These are phyloP conservation scores for Luffia ferchaultella DNA, from an alignment of 2,888 invertebrate genomes.

Conservation along the genomic window DNA sequence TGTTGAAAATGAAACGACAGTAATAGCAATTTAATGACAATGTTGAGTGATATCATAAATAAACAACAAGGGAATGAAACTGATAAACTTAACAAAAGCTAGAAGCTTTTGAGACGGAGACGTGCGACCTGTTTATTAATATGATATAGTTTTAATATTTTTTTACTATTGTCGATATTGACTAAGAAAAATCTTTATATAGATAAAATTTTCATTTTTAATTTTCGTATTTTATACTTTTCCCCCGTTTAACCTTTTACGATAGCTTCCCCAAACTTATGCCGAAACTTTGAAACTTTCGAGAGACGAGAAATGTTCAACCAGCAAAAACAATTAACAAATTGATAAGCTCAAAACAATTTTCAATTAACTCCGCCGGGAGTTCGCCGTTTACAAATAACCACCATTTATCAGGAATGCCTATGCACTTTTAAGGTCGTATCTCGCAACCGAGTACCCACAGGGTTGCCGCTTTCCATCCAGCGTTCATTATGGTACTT, in stretches of 20 bases:
- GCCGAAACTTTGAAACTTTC: conserved; percentile 33
- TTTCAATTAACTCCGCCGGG: conserved; percentile 63
- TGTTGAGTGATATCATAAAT: too few relatives aligned
- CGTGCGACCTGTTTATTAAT: too few relatives aligned
- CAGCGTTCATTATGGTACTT: not conserved
- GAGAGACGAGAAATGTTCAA: conserved; percentile 52
- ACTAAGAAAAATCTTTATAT: too few relatives aligned
- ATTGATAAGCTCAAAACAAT: conserved; percentile 67
- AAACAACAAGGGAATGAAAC: too few relatives aligned
- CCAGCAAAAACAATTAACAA: conserved; percentile 66
- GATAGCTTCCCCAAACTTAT: not conserved
- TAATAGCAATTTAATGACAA: too few relatives aligned
- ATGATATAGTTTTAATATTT: too few relatives aligned
- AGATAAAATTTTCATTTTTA: too few relatives aligned
- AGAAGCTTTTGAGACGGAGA: too few relatives aligned
- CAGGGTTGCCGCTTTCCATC: conserved; percentile 32
- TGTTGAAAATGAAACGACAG: too few relatives aligned
- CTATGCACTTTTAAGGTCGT: conserved; percentile 62
- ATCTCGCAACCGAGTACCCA: conserved; percentile 18
- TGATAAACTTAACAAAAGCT: too few relatives aligned
- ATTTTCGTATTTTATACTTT: not conserved
- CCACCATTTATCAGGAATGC: conserved; percentile 64
- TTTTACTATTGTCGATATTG: too few relatives aligned
- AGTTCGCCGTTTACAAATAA: conserved; percentile 65
- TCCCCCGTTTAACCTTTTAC: too few relatives aligned